Base-by-base conservation (phyloP, 2,888 invertebrate species). In the Trachelus iudaicus region DNA sequence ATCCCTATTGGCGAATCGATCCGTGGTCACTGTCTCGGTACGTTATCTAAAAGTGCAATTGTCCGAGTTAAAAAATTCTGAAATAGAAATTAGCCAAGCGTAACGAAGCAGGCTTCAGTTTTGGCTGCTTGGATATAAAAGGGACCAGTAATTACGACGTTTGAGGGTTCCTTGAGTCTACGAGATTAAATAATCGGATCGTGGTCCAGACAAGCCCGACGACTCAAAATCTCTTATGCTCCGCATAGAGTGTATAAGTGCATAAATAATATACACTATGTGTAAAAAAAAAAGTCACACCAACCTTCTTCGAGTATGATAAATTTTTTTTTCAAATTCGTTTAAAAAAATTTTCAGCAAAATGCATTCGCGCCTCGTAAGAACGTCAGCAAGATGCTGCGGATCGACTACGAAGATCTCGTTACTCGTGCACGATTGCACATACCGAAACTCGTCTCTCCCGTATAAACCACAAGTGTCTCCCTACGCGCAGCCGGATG, bases 21-120 rank as follows among this genome's bases (percentile, higher is more conserved):
- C 1, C 4, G 40, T 15, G 15, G 15, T 4, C 15, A 9, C 1
- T 30, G 4, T 74, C 74, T 30, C 37, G 4, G n/a, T 0, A 30
- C 15, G 35, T 35, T 74, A 35, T 31, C 37, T 74, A 4, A 40
- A 15, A 74, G n/a, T 37, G 71, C 12, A 69, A 15, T 69, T 75
- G 37, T 31, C 69, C 31, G 37, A 33, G 33, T 9, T 33, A 75
- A 33, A 31, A 75, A 77, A 69, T 77, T 37, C 75, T 15, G 34
- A 69, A 40, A 71, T 30, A 77, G 78, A 78, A 81, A 81, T 81
- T 81, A 81, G 79, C 80, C 78, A 73, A 78, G 79, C 79, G 81
- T 79, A 77, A 81, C 76, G 78, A 79, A 80, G 75, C 74, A 35
- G 73, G 76, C 77, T 77, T 77, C 69, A 69, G 31, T 75, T 75